Evolutionary conservation across 35 echinoderm and acorn worm genomes (phyloP).

Genomic region (Amphiura filiformis): DNA sequence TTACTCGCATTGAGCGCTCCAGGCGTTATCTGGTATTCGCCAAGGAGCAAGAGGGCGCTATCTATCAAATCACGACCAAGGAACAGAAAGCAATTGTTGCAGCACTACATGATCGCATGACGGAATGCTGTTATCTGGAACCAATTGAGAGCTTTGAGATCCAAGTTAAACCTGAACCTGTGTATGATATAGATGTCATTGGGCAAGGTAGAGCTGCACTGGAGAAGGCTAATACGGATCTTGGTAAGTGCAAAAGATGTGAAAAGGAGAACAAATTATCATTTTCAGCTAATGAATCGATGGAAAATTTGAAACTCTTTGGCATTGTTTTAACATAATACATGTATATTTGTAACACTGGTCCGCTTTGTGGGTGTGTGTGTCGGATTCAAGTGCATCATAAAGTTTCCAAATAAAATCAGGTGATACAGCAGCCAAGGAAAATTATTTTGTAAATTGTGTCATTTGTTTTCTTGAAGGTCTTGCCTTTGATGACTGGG

Average conservation of each 20-base stretch:
- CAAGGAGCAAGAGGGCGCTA: conserved; percentile 7
- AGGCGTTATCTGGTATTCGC: conserved; percentile 61
- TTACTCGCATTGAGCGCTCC: conserved; percentile 80
- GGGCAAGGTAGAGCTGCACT: conserved; percentile 68
- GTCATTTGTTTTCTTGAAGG: too few relatives aligned
- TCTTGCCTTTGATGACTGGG: conserved; percentile 98
- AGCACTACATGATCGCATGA: conserved; percentile 88
- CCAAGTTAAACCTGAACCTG: conserved; percentile 63
- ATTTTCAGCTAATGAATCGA: too few relatives aligned
- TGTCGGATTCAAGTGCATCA: too few relatives aligned
- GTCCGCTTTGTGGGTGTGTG: too few relatives aligned
- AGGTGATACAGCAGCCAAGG: too few relatives aligned
- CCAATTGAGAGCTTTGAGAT: conserved; percentile 86
- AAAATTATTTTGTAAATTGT: too few relatives aligned
- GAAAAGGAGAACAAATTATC: too few relatives aligned
- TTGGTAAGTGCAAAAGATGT: conserved; percentile 50
- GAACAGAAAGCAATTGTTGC: conserved; percentile 49
- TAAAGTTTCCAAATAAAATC: too few relatives aligned
- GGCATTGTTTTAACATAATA: too few relatives aligned
- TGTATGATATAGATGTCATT: conserved; percentile 90
- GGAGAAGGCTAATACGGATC: conserved; percentile 89
- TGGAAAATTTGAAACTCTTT: too few relatives aligned
- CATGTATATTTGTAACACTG: too few relatives aligned
- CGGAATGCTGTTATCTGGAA: conserved; percentile 82
- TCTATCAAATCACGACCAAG: conserved; percentile 18